Evolutionary conservation across 2,113 vertebrate genomes (phyloP).

Genomic region (Spilogale gracilis): DNA sequence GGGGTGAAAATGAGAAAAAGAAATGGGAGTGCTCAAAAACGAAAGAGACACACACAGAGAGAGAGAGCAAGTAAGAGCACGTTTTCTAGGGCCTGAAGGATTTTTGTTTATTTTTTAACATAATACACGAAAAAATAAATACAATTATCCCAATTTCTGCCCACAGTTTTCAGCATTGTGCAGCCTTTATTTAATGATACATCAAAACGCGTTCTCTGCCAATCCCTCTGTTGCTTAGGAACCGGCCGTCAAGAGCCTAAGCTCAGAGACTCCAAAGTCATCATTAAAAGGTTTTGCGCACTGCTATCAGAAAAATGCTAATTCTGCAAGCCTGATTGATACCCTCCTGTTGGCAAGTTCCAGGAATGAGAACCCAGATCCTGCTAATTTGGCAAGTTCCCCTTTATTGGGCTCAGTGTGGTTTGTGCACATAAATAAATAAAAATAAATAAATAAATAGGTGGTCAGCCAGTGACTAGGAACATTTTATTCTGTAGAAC

Average conservation of each 20-base stretch:
- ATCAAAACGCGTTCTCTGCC: constrained; percentile 86
- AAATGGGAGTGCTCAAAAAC: constrained; percentile 23
- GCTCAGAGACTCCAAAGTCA: constrained; percentile 83
- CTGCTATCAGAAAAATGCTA: constrained; percentile 87
- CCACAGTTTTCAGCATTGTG: constrained; percentile 80
- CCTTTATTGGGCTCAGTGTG: constrained; percentile 64
- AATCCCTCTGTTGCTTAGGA: constrained; percentile 89
- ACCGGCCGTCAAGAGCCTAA: constrained; percentile 81
- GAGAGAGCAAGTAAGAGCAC: constrained; percentile 16
- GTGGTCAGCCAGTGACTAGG: constrained; percentile 78
- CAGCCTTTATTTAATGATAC: constrained; percentile 82
- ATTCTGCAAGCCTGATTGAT: constrained; percentile 85
- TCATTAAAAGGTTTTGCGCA: constrained; percentile 88
- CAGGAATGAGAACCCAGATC: constrained; percentile 76
- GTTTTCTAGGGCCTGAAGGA: constrained; percentile 71
- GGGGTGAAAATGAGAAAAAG: background rate
- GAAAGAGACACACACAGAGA: background rate
- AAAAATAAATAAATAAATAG: constrained; percentile 11
- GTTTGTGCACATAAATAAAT: constrained; percentile 62
- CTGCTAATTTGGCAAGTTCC: constrained; percentile 74
- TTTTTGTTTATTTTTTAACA: constrained; percentile 87
- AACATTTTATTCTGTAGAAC: constrained; percentile 69
- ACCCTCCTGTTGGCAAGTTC: constrained; percentile 80
- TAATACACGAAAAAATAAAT: constrained; percentile 81
- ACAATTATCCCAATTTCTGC: constrained; percentile 85